These are phyloP conservation scores for Papilio helenus DNA, from an alignment of 1,140 invertebrate genomes.

Conservation along the genomic window DNA sequence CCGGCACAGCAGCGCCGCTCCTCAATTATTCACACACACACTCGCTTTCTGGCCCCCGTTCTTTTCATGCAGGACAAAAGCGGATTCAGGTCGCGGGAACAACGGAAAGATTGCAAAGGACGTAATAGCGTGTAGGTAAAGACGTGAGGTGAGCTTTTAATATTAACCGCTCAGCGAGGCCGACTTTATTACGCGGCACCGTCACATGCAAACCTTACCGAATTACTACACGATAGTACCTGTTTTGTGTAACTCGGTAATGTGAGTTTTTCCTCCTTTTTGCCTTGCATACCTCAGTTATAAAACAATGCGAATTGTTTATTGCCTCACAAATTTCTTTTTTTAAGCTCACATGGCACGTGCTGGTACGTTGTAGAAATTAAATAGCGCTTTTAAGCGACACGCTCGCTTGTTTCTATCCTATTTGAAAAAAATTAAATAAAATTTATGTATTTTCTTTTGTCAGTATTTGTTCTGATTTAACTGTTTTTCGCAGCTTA, in stretches of 20 bases:
- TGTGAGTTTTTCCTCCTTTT: background rate
- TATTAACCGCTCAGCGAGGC: conserved; percentile 59
- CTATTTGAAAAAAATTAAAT: background rate
- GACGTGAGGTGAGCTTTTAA: conserved; percentile 66
- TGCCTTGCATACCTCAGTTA: conserved; percentile 21
- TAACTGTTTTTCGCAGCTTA: background rate
- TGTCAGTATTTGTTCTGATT: background rate
- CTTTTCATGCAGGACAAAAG: conserved; percentile 77
- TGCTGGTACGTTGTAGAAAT: conserved; percentile 8
- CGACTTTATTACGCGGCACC: conserved; percentile 64
- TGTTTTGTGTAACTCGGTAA: background rate
- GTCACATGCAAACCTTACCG: conserved; percentile 53
- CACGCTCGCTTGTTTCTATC: background rate
- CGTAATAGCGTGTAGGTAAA: conserved; percentile 62
- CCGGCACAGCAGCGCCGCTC: conserved; percentile 54
- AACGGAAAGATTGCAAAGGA: conserved; percentile 75
- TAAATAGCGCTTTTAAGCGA: conserved; percentile 9
- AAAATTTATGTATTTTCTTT: background rate
- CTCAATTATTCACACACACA: conserved; percentile 78
- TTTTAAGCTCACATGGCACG: conserved; percentile 23
- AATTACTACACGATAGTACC: conserved; percentile 40
- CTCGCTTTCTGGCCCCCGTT: conserved; percentile 69
- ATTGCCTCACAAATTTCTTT: conserved; percentile 37
- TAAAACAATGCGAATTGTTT: conserved; percentile 33
- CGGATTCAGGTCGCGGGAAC: conserved; percentile 72